Conservation (phyloP, 2,797 vertebrate genomes). For the Catharus ustulatus region DNA sequence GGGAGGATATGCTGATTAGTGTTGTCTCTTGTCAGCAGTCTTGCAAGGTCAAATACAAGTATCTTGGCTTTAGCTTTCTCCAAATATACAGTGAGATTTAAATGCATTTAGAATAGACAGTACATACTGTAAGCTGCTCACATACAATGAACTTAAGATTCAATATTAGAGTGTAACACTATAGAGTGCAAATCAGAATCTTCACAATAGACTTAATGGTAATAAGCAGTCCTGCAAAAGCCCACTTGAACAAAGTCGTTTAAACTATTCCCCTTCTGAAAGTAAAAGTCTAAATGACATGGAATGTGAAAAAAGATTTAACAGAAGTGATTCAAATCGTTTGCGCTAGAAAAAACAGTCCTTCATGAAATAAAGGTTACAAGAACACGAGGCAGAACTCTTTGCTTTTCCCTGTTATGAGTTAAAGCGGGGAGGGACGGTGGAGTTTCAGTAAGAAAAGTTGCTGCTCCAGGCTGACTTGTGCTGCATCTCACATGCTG, state of each 20-base stretch:
- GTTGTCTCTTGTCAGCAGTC: slow-evolving; percentile 93
- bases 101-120: slow-evolving; percentile 94
- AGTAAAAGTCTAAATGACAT: slow-evolving; percentile 90
- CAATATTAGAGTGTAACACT: slow-evolving; percentile 93
- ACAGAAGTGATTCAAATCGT: slow-evolving; percentile 83
- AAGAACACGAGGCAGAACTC: slow-evolving; percentile 80
- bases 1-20: slow-evolving; percentile 95
- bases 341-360: slow-evolving; percentile 90
- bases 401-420: slow-evolving; percentile 88
- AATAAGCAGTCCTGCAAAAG: slow-evolving; percentile 82
- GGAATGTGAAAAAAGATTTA: slow-evolving; percentile 95
- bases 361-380: slow-evolving; percentile 89
- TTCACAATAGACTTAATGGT: slow-evolving; percentile 89
- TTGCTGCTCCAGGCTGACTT: slow-evolving; percentile 74
- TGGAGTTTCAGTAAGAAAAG: slow-evolving; percentile 88
- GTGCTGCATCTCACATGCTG: slow-evolving; percentile 88
- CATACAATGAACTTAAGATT: slow-evolving; percentile 91
- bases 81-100: slow-evolving; percentile 92
- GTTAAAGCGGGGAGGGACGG: slow-evolving; percentile 89
- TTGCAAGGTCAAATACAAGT: slow-evolving; percentile 88
- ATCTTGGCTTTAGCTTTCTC: slow-evolving; percentile 83
- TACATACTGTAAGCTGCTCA: slow-evolving; percentile 89
- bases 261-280: slow-evolving; percentile 84
- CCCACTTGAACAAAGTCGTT: slow-evolving; percentile 85
- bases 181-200: slow-evolving; percentile 98